These are phyloP conservation scores for Nemotelus nigrinus DNA, from an alignment of 2,888 invertebrate species.

Conservation along the genomic window DNA sequence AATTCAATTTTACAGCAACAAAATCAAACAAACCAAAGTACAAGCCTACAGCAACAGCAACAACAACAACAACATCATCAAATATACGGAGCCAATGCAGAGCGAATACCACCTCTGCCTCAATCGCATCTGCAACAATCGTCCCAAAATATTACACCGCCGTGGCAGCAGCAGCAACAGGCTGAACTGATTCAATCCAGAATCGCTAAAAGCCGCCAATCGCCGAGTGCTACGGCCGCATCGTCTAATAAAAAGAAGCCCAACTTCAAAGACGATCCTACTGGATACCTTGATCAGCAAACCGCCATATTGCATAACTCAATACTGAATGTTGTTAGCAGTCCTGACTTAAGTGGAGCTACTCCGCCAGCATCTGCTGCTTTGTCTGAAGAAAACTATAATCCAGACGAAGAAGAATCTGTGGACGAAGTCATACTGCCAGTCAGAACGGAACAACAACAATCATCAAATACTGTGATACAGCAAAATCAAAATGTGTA, in stretches of 20 bases:
- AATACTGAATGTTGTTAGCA: constrained; percentile 70
- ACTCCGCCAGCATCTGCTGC: constrained; percentile 2
- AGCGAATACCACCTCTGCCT: constrained; percentile 56
- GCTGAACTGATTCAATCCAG: constrained; percentile 43
- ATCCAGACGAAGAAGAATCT: neutral
- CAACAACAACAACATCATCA: constrained; percentile 1
- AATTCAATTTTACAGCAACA: constrained; percentile 50
- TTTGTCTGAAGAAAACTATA: constrained; percentile 6
- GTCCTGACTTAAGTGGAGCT: constrained; percentile 56
- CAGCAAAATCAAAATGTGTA: constrained; percentile 50
- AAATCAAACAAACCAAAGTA: constrained; percentile 3
- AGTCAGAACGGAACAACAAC: neutral
- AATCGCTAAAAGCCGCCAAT: constrained; percentile 41
- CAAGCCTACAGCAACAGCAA: neutral
- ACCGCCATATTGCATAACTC: constrained; percentile 86
- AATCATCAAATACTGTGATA: constrained; percentile 41
- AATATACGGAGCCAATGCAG: constrained; percentile 48
- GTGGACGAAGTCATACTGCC: constrained; percentile 11
- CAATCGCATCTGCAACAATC: constrained; percentile 52
- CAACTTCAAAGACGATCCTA: constrained; percentile 91
- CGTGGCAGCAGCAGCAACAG: constrained; percentile 40
- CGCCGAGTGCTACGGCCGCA: neutral
- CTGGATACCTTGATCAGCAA: constrained; percentile 90
- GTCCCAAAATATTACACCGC: constrained; percentile 18
- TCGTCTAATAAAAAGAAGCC: constrained; percentile 66